Conservation (phyloP, 2,113 vertebrate species). For the Grantiella picta region DNA sequence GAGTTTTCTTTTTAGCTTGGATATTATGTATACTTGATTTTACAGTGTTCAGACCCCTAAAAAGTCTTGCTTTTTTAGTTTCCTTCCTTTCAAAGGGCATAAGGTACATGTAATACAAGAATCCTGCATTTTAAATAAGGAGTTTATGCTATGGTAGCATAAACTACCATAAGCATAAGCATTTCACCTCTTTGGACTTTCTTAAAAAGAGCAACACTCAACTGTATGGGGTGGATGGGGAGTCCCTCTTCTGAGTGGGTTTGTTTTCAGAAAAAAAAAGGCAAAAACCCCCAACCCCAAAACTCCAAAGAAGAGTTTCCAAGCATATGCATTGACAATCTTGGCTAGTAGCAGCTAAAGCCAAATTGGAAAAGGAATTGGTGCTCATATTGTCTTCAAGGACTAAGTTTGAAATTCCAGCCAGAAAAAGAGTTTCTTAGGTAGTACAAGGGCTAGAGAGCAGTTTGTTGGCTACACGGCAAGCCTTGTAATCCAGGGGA, state of each 20-base stretch:
- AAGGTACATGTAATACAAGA: background rate
- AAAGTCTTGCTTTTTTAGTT: background rate
- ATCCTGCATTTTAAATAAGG: background rate
- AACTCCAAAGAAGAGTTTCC: background rate
- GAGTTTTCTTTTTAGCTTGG: background rate
- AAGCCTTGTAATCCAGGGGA: conserved; percentile 1
- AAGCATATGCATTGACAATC: background rate
- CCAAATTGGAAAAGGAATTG: background rate
- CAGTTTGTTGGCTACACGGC: conserved; percentile 11
- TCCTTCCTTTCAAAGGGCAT: background rate
- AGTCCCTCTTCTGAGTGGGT: background rate
- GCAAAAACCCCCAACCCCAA: too few relatives aligned
- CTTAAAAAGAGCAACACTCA: background rate
- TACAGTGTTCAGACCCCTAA: background rate
- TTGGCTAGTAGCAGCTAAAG: background rate
- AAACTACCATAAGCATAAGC: background rate
- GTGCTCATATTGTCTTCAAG: background rate
- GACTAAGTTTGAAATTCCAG: background rate
- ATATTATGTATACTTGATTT: background rate
- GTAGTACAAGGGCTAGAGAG: background rate
- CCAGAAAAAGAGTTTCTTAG: conserved; percentile 9
- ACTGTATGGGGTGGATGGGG: background rate
- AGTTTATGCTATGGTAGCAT: background rate
- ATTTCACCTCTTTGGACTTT: background rate
- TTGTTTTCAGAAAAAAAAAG: background rate